Evolutionary conservation across 2,113 vertebrate genomes (phyloP), one percentile per base, ranked within the genome.

Genomic region (Actenoides hombroni): DNA sequence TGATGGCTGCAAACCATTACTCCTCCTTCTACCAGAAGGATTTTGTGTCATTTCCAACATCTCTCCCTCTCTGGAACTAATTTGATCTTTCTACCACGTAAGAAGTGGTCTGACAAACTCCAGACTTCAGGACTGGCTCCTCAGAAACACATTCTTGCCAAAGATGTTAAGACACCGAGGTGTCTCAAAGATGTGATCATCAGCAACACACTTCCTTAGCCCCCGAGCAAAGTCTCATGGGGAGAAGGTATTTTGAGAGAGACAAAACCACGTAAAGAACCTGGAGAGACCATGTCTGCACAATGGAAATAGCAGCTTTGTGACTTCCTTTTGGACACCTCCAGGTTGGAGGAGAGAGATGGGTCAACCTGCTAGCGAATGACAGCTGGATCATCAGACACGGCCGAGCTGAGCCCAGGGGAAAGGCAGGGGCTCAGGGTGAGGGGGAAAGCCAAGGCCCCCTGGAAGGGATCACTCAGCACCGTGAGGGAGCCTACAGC

Each of bases 21-120:
- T 64, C 29, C 37, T 76, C 68, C 56, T 71, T 86, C 63, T 42
- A 51, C 25, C 80, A 96, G 51, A 65, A 80, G 65, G 86, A 75
- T 88, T 94, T 92, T 78, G 59, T 86, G 64, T 33, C 9, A 20
- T 90, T 93, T 88, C 64, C 64, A 93, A 78, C 90, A 90, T 83
- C 20, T 67, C 49, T 60, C 24, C 42, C 46, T 81, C 68, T 92
- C 94, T 92, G 88, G 95, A 94, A 94, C 33, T 83, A 86, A 96
- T 96, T 95, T 94, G 81, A 63, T 86, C 83, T 81, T 93, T 76
- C 76, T 63, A 5, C 51, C 54, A 40, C 2, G 51, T 80, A 80
- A 88, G 83, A 94, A 92, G 76, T 20, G n/a, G 59, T 59, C 56
- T 96, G 94, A 94, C 91, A 90, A 92, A 94, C 68, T 88, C 92